A percentile compares a stretch with the other conserved stretches of the same genome.
These are phyloP conservation scores for Heliconius aoede DNA, from an alignment of 2,888 invertebrate genomes.

Conservation along the genomic window DNA sequence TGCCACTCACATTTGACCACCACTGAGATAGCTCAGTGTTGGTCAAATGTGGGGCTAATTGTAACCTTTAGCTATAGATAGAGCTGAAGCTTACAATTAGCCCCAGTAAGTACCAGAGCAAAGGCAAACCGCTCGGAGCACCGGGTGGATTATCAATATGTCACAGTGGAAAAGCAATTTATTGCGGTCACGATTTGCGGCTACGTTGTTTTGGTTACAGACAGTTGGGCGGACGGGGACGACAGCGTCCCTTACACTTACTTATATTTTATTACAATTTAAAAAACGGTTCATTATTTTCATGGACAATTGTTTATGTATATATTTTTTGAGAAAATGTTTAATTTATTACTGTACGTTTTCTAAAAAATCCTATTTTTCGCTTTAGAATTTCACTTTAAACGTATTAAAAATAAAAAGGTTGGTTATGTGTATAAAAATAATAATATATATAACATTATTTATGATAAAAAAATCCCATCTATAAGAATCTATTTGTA, in stretches of 20 bases:
- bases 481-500: no score
- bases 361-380: no score
- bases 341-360: no score
- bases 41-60: no score
- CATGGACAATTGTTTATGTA: neutral
- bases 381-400: no score
- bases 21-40: neutral
- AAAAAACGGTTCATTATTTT: neutral
- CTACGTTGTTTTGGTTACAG: conserved; percentile 22
- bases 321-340: neutral
- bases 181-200: conserved; percentile 30
- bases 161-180: conserved; percentile 22
- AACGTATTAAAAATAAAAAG: no score
- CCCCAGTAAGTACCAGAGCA: neutral
- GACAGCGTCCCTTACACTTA: neutral
- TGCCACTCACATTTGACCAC: neutral
- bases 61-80: no score
- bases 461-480: no score
- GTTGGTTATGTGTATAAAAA: no score
- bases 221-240: neutral
- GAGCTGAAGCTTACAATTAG: conserved; percentile 1
- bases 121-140: conserved; percentile 2
- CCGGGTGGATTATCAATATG: conserved; percentile 26
- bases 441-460: no score
- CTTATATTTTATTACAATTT: neutral